Base-by-base conservation (phyloP, 1,140 invertebrate species). In the Mactra quadrangularis region DNA sequence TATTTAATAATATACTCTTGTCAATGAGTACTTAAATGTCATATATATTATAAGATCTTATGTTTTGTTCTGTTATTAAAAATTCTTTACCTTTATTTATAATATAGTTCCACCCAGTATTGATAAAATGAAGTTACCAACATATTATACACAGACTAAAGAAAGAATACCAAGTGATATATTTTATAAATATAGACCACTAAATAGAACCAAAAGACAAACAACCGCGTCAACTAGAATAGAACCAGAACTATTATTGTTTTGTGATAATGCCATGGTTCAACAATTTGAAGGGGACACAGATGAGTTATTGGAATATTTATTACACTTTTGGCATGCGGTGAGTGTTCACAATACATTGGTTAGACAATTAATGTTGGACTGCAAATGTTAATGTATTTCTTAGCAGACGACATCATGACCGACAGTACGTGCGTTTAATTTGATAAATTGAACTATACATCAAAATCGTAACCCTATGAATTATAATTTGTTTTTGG, bases 281-380 rank as follows among this genome's bases (percentile, higher is more conserved):
- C 68, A 83, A 59, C 81, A 86, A 25, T 90, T 90, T 82, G 84
- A 88, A 35, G 86, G 86, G 29, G 86, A 88, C 50, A 86, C 87
- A n/a, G 82, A 83, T 22, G 83, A 87, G 59, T 66, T 90, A 13
- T 59, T 88, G 45, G 85, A 87, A 60, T 90, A 89, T 76, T 76
- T 90, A n/a, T 60, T 90, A 27, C 89, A 90, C 81, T 90, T 90
- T 70, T 90, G 89, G 89, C 89, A 90, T 52, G 86, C 88, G 55
- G 89, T 90, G 74, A 83, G 86, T 60, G 17, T 35, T 22, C 52
- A 55, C 15, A 41, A 64, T 62, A 45, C 47, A 7, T 17, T 17
- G 17, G 41, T n/a, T n/a, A n/a, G n/a, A n/a, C n/a, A n/a, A n/a
- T n/a, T n/a, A n/a, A n/a, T n/a, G n/a, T n/a, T n/a, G n/a, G n/a